phyloP scores from a whole-genome alignment of 2,888 invertebrate genomes.

The Drosophila birchii region DNA sequence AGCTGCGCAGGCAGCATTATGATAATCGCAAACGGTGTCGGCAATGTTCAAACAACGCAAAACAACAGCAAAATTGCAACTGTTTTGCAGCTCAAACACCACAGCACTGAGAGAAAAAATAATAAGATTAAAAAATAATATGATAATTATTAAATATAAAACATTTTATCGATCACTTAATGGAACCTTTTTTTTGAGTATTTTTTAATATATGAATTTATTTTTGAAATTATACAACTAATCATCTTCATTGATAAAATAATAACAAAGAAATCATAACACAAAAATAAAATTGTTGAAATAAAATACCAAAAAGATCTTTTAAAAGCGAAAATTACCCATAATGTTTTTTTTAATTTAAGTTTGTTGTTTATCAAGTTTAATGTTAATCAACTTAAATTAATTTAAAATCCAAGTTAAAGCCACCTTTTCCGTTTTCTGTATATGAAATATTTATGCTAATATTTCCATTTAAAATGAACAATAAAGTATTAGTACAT shows the following conservation, averaged over 20 bases:
- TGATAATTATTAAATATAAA: background rate
- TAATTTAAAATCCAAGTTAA: background rate
- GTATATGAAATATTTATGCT: background rate
- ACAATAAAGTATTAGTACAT: background rate
- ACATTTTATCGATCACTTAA: background rate
- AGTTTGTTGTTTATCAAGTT: too few relatives aligned
- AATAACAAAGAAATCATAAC: too few relatives aligned
- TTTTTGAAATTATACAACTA: too few relatives aligned
- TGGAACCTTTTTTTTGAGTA: background rate
- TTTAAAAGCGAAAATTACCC: too few relatives aligned
- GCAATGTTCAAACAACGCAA: conserved; percentile 64
- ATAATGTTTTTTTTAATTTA: too few relatives aligned
- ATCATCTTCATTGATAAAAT: too few relatives aligned
- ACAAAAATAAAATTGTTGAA: too few relatives aligned
- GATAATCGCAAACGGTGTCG: conserved; percentile 70
- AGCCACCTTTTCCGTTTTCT: background rate
- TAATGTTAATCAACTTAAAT: background rate
- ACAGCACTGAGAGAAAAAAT: conserved; percentile 13
- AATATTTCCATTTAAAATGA: too few relatives aligned
- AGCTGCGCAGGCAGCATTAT: conserved; percentile 66
- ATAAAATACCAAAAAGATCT: too few relatives aligned
- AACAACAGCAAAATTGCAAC: conserved; percentile 67
- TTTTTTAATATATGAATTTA: background rate
- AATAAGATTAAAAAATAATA: background rate
- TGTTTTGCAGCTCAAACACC: conserved; percentile 66